Evolutionary conservation across 2,888 invertebrate species (phyloP), one percentile per base, ranked within the genome.

Genomic region (Trichogramma dendrolimi): DNA sequence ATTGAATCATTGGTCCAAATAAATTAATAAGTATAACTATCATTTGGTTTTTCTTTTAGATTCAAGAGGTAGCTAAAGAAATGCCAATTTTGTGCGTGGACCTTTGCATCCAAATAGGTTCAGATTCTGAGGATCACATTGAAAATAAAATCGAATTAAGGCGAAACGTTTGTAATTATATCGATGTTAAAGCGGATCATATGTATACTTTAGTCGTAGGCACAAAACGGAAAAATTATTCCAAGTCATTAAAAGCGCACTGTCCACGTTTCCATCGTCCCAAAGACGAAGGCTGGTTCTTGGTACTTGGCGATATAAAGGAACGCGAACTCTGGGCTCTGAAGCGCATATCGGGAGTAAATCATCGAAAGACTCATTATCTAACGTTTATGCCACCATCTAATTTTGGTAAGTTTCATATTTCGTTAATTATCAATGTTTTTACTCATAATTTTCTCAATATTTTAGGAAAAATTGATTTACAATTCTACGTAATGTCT

Each of bases 211-310:
- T 92, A 10, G 77, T 83, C 10, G 79, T 91, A 3, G 82, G 82
- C 42, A 78, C 84, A 70, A 80, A 77, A 44, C 83, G 86, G 46
- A 82, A 83, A 72, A 83, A 84, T 53, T 80, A 81, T 44, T 81
- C 83, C 57, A 79, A 81, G 1, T 84, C 81, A 71, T 84, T 84
- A 41, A 81, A 82, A 70, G 91, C 90, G n/a, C 81, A 88, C 65
- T 89, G 93, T 64, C 91, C 93, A 0, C 86, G 88, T 65, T 98
- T 94, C 82, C 89, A 94, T 2, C 96, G 96, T 77, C 88, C 89
- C 46, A 98, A 97, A 81, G 93, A 92, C 74, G 97, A 97, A 77
- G 93, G 95, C 60, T 99, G 98, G 98, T 90, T 97, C 80, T 75
- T 96, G 2, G 85, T 94, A 0, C 81, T 98, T 6, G 96, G 96